Evolutionary conservation across 1,140 invertebrate genomes (phyloP), one percentile per base, ranked within the genome.

Genomic region (Lineus longissimus): DNA sequence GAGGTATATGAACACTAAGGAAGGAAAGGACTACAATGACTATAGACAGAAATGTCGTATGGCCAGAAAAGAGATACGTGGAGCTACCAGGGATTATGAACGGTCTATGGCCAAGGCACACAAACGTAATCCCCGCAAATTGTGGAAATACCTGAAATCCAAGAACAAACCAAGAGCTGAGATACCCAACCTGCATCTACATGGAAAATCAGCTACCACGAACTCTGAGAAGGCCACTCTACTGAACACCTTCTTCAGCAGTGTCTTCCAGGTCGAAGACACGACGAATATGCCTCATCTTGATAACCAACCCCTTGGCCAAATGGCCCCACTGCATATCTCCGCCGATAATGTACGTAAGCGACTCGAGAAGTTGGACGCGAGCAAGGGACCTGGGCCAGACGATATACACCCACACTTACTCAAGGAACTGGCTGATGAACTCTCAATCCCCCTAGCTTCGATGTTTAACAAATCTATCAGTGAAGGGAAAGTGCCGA

Each of bases 391-490:
- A 6, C 47, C 6, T 23, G 47, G 47, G n/a, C 47, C 47, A 4
- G 47, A 51, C n/a, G n/a, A 51, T n/a, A 4, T 51, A 4, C 47
- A 51, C n/a, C 47, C 47, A 4, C 6, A 27, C 6, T 9, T 51
- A 6, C 25, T 51, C 4, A 59, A 61, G 33, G 17, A 54, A 31
- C 31, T 66, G 40, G 36, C 63, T 43, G 19, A 55, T 13, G 51
- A 54, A 27, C 19, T 68, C 11, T 30, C 47, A 43, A 47, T 25
- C 55, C 60, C 59, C 25, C 55, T 71, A 9, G 45, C 67, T 13
- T 2, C 13, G 2, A 59, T 70, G 1, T 68, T 45, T 45, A 58
- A 61, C 58, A 31, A 23, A 33, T 66, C 69, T 11, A 27, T 64
- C 2, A 25, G 59, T 29, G 15, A 1, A 1, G 63, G 61, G 7